phyloP scores from a whole-genome alignment of 2,797 vertebrate genomes.

The Melanotaenia maccullochi region DNA sequence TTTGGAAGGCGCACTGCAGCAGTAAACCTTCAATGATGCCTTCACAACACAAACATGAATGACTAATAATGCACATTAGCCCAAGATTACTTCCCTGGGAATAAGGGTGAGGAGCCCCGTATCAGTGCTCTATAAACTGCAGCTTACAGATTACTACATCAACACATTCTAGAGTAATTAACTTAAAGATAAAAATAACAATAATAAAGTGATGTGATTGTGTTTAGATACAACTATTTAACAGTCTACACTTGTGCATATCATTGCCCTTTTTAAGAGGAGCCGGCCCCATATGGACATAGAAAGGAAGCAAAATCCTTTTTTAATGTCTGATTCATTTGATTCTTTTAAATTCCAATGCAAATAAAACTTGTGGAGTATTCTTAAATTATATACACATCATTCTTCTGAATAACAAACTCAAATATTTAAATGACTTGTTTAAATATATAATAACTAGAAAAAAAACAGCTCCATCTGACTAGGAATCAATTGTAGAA shows the following conservation, averaged over 20 bases:
- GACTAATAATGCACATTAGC: conserved; percentile 36
- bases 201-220: conserved; percentile 27
- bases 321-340: conserved; percentile 15
- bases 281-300: conserved; percentile 37
- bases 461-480: conserved; percentile 24
- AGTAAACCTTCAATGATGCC: conserved; percentile 49
- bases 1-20: conserved; percentile 52
- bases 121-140: conserved; percentile 42
- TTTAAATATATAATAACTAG: conserved; percentile 44
- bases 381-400: conserved; percentile 37
- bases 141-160: conserved; percentile 37
- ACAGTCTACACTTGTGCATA: conserved; percentile 75
- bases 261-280: conserved; percentile 50
- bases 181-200: conserved; percentile 7
- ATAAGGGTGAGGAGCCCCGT: conserved; percentile 18
- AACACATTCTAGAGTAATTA: conserved; percentile 36
- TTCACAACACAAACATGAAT: conserved; percentile 66
- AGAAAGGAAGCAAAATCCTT: conserved; percentile 19
- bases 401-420: conserved; percentile 37
- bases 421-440: conserved; percentile 29
- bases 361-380: conserved; percentile 27
- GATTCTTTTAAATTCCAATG: conserved; percentile 1
- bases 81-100: conserved; percentile 32
- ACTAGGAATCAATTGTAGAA: conserved; percentile 69
- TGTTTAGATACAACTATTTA: conserved; percentile 59